Conservation (phyloP, 2,797 vertebrate species). For the Helicolenus hilgendorfi region DNA sequence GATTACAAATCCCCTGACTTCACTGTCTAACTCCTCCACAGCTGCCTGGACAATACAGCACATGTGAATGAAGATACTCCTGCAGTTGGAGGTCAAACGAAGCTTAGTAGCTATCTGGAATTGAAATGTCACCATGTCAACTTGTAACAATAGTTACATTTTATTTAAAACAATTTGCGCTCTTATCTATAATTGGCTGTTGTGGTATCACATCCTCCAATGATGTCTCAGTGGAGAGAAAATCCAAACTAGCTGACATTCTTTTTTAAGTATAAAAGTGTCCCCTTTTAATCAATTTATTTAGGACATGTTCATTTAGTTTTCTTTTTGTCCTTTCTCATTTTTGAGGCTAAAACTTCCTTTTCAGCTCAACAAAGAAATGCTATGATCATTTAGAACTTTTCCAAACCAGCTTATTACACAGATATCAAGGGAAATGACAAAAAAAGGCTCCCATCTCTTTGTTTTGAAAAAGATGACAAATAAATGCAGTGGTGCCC, state of each 20-base stretch:
- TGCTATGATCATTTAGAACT: background rate
- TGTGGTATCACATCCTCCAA: background rate
- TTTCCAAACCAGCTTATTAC: constrained; percentile 14
- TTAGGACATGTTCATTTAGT: background rate
- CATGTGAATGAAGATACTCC: background rate
- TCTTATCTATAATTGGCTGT: constrained; percentile 5
- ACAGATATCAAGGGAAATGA: constrained; percentile 15
- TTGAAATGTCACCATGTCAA: background rate
- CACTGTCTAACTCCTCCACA: background rate
- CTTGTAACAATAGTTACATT: background rate
- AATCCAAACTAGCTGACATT: background rate
- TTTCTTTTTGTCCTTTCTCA: background rate
- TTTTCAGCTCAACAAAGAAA: constrained; percentile 26
- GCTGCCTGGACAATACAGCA: background rate
- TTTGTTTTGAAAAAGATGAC: constrained; percentile 52
- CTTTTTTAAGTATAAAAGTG: background rate
- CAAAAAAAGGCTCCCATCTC: constrained; percentile 16
- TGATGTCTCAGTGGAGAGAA: background rate
- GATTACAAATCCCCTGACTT: background rate
- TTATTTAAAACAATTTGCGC: background rate
- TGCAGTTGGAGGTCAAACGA: background rate
- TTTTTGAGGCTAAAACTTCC: background rate
- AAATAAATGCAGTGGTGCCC: constrained; percentile 16
- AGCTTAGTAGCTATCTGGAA: background rate
- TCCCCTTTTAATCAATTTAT: background rate